These are phyloP conservation scores for Mormyrus hasselquistii DNA, from an alignment of 2,797 vertebrate genomes.

Conservation along the genomic window DNA sequence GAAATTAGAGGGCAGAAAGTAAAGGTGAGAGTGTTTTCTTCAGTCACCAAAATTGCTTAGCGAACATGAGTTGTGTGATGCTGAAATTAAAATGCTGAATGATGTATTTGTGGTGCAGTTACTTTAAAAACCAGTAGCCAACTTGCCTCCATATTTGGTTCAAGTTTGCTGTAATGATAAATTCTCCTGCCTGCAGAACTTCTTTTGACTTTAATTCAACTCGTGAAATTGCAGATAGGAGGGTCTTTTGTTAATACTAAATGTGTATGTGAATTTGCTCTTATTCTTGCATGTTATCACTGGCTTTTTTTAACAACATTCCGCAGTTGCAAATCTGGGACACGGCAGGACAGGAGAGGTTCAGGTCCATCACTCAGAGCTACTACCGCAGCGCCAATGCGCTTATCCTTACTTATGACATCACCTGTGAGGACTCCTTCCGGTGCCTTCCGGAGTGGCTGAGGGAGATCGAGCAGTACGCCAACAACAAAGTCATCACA, in stretches of 20 bases:
- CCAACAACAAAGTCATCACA: conserved; percentile 97
- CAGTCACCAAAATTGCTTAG: neutral
- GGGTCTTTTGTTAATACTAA: neutral
- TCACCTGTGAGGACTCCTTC: conserved; percentile 98
- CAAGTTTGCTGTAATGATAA: neutral
- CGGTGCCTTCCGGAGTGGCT: conserved; percentile 98
- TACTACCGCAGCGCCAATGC: conserved; percentile 98
- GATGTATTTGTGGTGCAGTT: neutral
- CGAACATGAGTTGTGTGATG: neutral
- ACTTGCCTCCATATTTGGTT: neutral
- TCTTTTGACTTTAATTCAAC: neutral
- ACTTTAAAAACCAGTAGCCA: neutral
- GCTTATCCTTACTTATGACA: conserved; percentile 96
- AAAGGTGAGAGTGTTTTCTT: conserved; percentile 68
- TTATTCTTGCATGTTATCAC: neutral
- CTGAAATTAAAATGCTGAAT: neutral
- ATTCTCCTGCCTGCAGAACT: neutral
- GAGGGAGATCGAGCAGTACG: conserved; percentile 96
- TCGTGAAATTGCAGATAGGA: neutral
- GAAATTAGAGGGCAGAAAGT: conserved; percentile 98
- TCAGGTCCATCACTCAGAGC: conserved; percentile 99
- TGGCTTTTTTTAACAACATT: neutral
- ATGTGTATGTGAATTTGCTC: neutral
- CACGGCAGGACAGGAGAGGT: conserved; percentile 95
- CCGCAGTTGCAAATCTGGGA: conserved; percentile 97